A percentile compares a stretch with the other conserved stretches of the same genome.
Conservation (phyloP, 2,113 vertebrate species). For the Psilopsiagon aurifrons region DNA sequence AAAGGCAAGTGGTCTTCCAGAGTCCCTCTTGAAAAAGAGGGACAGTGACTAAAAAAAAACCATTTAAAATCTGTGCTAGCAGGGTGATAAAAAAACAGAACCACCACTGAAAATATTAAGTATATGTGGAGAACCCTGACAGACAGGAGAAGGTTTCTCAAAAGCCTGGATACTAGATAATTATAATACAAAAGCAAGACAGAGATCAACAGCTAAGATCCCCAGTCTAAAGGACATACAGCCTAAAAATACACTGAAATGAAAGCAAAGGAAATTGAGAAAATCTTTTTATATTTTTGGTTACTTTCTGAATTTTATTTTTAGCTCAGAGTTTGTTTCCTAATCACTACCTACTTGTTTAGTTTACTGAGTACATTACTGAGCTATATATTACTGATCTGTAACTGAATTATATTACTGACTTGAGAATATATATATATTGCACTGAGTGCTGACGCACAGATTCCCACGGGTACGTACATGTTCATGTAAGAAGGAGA, state of each 20-base stretch:
- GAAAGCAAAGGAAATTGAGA: background rate
- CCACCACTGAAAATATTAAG: background rate
- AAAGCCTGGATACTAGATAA: background rate
- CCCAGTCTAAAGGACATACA: background rate
- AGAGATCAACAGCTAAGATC: background rate
- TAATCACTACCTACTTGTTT: constrained; percentile 1
- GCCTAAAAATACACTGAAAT: background rate
- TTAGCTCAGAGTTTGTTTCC: background rate
- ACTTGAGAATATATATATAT: background rate
- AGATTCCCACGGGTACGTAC: background rate
- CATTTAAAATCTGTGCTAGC: background rate
- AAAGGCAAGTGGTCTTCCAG: background rate
- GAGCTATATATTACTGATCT: background rate
- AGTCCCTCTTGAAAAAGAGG: background rate
- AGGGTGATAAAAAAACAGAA: background rate
- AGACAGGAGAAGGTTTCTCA: background rate
- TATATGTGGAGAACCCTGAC: background rate
- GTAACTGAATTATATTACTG: background rate
- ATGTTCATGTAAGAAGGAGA: background rate
- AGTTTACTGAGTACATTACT: background rate
- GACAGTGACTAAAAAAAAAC: rapidly evolving
- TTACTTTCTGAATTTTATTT: background rate
- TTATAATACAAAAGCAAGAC: background rate
- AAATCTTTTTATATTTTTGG: background rate
- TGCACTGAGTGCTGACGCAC: background rate